Percentiles rank a stretch among this genome's conserved stretches.
Conservation (phyloP, 2,888 invertebrate species). For the Chymomyza fuscimana region DNA sequence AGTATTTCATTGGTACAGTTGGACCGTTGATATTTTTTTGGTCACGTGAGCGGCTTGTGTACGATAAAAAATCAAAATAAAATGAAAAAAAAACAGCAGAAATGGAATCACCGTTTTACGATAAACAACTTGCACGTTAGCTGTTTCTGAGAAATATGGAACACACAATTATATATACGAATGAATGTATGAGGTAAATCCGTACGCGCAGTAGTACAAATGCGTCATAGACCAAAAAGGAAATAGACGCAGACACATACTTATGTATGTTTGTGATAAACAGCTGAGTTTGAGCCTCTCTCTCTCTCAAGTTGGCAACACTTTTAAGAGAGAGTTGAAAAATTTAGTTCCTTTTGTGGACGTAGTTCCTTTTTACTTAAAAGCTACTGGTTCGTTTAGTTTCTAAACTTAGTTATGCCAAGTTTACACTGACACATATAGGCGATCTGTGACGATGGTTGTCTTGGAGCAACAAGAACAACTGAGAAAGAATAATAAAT, state of each 20-base stretch:
- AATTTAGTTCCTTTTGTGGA: too few relatives aligned
- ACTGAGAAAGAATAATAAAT: too few relatives aligned
- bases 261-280: neutral
- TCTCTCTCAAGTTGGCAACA: too few relatives aligned
- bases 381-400: too few relatives aligned
- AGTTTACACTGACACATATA: too few relatives aligned
- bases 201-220: conserved; percentile 6
- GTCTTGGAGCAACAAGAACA: too few relatives aligned
- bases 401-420: too few relatives aligned
- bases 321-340: too few relatives aligned
- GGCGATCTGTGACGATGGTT: too few relatives aligned
- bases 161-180: neutral
- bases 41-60: conserved; percentile 16
- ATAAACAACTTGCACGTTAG: conserved; percentile 26
- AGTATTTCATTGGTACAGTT: conserved; percentile 28
- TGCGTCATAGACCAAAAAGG: conserved; percentile 37
- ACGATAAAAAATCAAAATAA: conserved; percentile 6
- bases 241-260: neutral
- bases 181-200: too few relatives aligned
- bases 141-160: neutral
- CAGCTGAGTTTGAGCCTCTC: neutral
- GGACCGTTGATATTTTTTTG: neutral
- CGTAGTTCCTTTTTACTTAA: too few relatives aligned
- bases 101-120: conserved; percentile 6
- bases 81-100: neutral